phyloP scores from a whole-genome alignment of 2,113 vertebrate species.

The Pteruthius melanotis region DNA sequence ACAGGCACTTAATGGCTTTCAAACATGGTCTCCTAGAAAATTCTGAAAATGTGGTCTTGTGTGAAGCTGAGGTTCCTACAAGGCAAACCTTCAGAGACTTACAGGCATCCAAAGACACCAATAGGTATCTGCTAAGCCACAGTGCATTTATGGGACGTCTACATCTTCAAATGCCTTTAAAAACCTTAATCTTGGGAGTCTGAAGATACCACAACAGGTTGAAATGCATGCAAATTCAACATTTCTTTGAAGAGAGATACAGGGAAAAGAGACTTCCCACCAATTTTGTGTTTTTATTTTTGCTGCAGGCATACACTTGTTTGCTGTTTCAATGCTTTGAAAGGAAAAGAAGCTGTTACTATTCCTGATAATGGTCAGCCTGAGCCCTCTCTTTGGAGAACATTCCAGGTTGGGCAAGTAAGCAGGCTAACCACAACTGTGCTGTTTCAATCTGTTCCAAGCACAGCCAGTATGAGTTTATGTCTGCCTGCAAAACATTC shows the following conservation, averaged over 20 bases:
- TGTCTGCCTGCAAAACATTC: neutral
- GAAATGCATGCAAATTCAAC: neutral
- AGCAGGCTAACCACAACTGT: neutral
- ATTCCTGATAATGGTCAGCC: neutral
- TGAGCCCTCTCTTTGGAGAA: neutral
- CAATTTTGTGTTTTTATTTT: neutral
- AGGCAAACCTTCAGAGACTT: neutral
- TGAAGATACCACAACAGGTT: neutral
- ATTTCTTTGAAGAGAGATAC: neutral
- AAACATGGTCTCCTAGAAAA: neutral
- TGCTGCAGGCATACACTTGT: neutral
- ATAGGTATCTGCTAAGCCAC: neutral
- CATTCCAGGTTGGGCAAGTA: neutral
- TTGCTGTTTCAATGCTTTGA: neutral
- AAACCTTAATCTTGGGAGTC: neutral
- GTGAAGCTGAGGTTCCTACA: neutral
- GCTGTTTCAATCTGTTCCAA: neutral
- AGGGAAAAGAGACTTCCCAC: neutral
- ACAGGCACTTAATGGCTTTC: neutral
- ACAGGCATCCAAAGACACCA: neutral
- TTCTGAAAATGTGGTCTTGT: neutral
- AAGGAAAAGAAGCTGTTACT: neutral
- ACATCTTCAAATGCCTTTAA: neutral
- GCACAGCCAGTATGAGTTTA: neutral
- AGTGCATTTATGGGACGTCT: neutral